phyloP scores from a whole-genome alignment of 2,888 invertebrate genomes.

The Leptopterna dolabrata region DNA sequence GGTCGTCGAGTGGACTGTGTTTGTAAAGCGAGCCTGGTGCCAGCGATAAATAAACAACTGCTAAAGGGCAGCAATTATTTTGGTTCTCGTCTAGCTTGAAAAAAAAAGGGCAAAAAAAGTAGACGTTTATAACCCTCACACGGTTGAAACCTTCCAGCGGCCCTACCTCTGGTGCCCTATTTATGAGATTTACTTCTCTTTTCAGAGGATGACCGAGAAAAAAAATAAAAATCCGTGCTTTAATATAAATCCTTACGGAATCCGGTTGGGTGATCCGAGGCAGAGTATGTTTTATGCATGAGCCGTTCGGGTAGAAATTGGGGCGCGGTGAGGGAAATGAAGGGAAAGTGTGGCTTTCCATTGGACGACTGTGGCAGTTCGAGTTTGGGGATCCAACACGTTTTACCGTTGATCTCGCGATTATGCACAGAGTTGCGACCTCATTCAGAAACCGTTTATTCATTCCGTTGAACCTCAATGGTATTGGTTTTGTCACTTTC shows the following conservation, averaged over 20 bases:
- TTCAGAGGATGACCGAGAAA: neutral
- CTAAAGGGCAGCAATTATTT: neutral
- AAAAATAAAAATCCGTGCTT: neutral
- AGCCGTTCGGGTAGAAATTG: neutral
- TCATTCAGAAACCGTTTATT: too few species aligned
- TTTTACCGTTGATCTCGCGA: neutral
- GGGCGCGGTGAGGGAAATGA: neutral
- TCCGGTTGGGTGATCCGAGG: conserved; percentile 6
- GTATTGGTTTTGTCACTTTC: too few species aligned
- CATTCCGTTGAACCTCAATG: too few species aligned
- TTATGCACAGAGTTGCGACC: neutral
- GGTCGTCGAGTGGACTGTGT: neutral
- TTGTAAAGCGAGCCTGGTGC: neutral
- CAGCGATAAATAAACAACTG: neutral
- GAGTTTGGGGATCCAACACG: neutral
- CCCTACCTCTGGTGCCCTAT: neutral
- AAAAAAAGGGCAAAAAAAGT: neutral
- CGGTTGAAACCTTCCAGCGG: neutral
- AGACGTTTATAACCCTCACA: neutral
- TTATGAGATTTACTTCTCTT: conserved; percentile 15
- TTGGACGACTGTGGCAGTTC: neutral
- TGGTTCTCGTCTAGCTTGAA: neutral
- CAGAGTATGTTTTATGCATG: conserved; percentile 20
- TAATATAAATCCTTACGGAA: conserved; percentile 20
- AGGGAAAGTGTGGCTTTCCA: neutral